Conservation (phyloP, 2,113 vertebrate species). For the Sialia sialis region DNA sequence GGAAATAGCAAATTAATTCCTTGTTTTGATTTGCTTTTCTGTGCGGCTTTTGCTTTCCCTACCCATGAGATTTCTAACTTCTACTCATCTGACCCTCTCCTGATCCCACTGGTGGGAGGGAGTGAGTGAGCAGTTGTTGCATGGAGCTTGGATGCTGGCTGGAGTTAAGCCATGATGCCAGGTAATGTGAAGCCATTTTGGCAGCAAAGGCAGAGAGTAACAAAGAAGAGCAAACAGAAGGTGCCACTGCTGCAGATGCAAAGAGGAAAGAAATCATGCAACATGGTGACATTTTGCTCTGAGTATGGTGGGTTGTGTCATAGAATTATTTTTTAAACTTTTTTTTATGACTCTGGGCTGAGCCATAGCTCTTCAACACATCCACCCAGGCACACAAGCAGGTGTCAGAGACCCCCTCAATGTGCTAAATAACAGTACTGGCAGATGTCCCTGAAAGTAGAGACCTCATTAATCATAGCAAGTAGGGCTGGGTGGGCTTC, state of each 20-base stretch:
- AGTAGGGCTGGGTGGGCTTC: too few species aligned
- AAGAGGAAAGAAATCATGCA: not conserved
- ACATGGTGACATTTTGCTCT: not conserved
- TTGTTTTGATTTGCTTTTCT: not conserved
- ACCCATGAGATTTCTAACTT: not conserved
- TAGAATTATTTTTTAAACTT: not conserved
- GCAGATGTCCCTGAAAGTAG: not conserved
- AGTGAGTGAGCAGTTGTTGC: rapidly evolving
- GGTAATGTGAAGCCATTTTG: not conserved
- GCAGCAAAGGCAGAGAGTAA: not conserved
- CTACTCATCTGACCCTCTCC: not conserved
- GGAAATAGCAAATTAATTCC: not conserved
- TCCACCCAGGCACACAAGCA: rapidly evolving
- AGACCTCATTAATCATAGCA: not conserved
- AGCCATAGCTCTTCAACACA: not conserved
- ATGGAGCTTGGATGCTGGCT: not conserved
- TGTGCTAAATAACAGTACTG: not conserved
- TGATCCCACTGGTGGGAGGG: not conserved
- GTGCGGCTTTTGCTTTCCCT: not conserved
- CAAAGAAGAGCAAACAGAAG: not conserved
- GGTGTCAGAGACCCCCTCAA: not conserved
- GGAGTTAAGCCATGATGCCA: rapidly evolving
- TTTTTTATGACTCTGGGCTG: not conserved
- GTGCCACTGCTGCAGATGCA: not conserved
- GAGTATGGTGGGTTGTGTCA: not conserved